Conservation (phyloP, 2,888 invertebrate species). For the Lissonota sp. region DNA sequence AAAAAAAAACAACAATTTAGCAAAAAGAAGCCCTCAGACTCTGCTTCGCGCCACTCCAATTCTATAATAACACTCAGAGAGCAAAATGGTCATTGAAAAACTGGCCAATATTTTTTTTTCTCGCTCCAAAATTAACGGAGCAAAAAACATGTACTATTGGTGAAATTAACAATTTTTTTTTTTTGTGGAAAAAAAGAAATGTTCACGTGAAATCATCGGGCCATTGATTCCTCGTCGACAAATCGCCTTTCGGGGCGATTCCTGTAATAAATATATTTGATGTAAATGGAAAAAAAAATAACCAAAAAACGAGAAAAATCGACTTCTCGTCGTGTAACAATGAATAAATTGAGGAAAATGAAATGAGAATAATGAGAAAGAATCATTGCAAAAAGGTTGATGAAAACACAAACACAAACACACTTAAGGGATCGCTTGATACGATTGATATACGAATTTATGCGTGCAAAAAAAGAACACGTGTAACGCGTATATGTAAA, state of each 20-base stretch:
- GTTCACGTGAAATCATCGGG: slow-evolving; percentile 45
- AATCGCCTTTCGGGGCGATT: no score
- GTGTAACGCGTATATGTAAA: slow-evolving; percentile 71
- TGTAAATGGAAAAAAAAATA: no score
- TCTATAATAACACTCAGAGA: slow-evolving; percentile 19
- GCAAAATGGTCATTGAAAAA: slow-evolving; percentile 33
- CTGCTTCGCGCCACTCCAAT: slow-evolving; percentile 42
- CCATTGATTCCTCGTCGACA: slow-evolving; percentile 53
- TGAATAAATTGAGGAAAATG: no score
- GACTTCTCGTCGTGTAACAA: slow-evolving; percentile 34
- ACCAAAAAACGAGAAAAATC: slow-evolving; percentile 10
- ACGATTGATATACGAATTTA: slow-evolving; percentile 60
- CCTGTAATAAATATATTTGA: slow-evolving; percentile 19
- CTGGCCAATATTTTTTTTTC: no score
- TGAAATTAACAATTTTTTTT: slow-evolving; percentile 19
- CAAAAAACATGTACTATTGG: slow-evolving; percentile 9
- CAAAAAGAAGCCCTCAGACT: slow-evolving; percentile 42
- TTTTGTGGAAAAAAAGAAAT: slow-evolving; percentile 31
- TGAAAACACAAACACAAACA: no score
- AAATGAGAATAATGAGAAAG: slow-evolving; percentile 16
- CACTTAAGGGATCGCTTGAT: slow-evolving; percentile 24
- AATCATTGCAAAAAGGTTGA: slow-evolving; percentile 4
- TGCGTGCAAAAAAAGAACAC: slow-evolving; percentile 54
- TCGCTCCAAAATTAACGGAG: background rate
- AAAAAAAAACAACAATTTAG: slow-evolving; percentile 7